A percentile compares a stretch with the other conserved stretches of the same genome.
These are phyloP conservation scores for Drosophila parabipectinata DNA, from an alignment of 1,140 invertebrate species.

Conservation along the genomic window DNA sequence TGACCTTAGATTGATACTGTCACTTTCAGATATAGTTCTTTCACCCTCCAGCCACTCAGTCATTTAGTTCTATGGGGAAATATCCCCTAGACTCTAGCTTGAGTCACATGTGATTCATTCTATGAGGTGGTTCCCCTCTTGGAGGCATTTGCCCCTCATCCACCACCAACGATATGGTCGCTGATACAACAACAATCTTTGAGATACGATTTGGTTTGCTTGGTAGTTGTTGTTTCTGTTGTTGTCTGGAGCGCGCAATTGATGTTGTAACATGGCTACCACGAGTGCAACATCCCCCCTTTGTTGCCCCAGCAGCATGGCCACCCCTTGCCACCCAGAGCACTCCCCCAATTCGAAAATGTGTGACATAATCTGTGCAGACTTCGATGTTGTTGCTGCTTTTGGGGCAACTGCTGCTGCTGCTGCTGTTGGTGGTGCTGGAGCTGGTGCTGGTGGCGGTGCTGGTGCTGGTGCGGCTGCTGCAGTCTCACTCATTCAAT, in stretches of 20 bases:
- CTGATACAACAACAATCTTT: conserved; percentile 64
- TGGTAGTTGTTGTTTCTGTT: conserved; percentile 45
- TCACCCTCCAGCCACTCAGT: conserved; percentile 5
- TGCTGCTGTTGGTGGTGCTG: conserved; percentile 23
- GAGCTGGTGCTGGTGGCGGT: conserved; percentile 19
- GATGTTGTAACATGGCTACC: conserved; percentile 80
- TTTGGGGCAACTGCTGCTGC: conserved; percentile 27
- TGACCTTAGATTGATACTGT: conserved; percentile 31
- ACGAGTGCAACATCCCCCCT: conserved; percentile 69
- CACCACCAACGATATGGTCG: conserved; percentile 8
- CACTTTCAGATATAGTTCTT: conserved; percentile 36
- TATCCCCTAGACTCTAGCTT: conserved; percentile 20
- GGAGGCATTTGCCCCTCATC: conserved; percentile 6
- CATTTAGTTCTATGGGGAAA: not conserved
- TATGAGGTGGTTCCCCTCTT: conserved; percentile 7
- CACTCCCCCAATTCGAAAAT: conserved; percentile 74
- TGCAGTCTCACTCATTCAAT: conserved; percentile 76
- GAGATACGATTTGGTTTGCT: conserved; percentile 77
- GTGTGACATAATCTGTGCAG: conserved; percentile 82
- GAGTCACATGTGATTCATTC: conserved; percentile 49
- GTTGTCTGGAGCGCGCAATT: conserved; percentile 77
- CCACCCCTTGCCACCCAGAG: conserved; percentile 11
- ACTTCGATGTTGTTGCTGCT: conserved; percentile 70
- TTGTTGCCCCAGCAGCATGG: conserved; percentile 15
- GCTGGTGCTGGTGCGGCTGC: conserved; percentile 19